These are phyloP conservation scores for Phyllotreta cruciferae DNA, from an alignment of 2,888 invertebrate genomes.

Conservation along the genomic window DNA sequence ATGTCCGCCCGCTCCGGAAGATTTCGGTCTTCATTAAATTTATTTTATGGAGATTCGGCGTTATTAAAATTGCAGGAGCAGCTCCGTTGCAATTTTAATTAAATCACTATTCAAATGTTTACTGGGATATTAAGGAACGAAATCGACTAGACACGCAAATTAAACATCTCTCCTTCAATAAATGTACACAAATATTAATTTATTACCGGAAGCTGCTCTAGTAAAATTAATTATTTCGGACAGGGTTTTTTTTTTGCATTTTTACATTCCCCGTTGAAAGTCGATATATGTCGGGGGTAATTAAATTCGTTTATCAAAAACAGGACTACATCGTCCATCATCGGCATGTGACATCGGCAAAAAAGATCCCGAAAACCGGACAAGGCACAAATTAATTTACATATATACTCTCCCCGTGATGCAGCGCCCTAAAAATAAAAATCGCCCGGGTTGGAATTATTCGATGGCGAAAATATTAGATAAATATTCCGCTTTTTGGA, in stretches of 20 bases:
- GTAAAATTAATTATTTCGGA: too few species aligned
- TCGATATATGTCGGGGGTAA: neutral
- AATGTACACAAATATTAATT: too few species aligned
- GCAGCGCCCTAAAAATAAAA: constrained; percentile 12
- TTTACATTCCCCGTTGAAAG: neutral
- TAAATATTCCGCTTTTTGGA: too few species aligned
- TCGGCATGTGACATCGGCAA: constrained; percentile 13
- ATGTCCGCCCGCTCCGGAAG: constrained; percentile 18
- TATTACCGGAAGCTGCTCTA: too few species aligned
- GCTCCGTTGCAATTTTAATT: constrained; percentile 4
- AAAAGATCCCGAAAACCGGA: constrained; percentile 26
- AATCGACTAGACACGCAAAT: neutral
- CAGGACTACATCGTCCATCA: constrained; percentile 22
- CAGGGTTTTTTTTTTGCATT: neutral
- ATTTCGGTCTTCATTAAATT: constrained; percentile 20
- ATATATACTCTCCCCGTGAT: constrained; percentile 26
- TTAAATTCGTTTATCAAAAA: constrained; percentile 25
- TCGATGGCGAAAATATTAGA: too few species aligned
- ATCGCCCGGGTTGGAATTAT: constrained; percentile 17
- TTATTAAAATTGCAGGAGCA: constrained; percentile 6
- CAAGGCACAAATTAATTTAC: constrained; percentile 30
- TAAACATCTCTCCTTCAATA: neutral
- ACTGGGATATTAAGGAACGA: neutral
- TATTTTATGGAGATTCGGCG: constrained; percentile 15
- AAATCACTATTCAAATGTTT: constrained; percentile 9